Evolutionary conservation across 2,888 invertebrate species (phyloP).

Genomic region (Xanthia togata): DNA sequence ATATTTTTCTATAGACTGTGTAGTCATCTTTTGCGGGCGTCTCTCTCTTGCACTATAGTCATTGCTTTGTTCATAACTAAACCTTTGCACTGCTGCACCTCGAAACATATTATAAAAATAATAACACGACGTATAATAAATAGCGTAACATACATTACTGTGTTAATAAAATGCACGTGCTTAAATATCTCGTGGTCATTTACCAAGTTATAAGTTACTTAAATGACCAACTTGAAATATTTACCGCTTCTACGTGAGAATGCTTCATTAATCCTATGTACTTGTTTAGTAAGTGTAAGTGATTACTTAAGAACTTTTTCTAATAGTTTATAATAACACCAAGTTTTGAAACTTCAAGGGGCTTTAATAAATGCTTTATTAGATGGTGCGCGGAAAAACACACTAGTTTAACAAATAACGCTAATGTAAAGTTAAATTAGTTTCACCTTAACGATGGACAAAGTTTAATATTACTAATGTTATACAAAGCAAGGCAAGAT

Average conservation of each 20-base stretch:
- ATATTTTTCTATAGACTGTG: background rate
- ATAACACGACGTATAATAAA: background rate
- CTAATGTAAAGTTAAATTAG: slow-evolving; percentile 83
- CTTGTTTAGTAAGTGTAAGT: slow-evolving; percentile 46
- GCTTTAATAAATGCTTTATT: slow-evolving; percentile 81
- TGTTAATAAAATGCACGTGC: slow-evolving; percentile 19
- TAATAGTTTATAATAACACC: slow-evolving; percentile 77
- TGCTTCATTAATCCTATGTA: slow-evolving; percentile 41
- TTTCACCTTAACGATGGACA: slow-evolving; percentile 74
- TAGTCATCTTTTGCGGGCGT: background rate
- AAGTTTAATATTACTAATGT: slow-evolving; percentile 71
- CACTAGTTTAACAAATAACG: slow-evolving; percentile 80
- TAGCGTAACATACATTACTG: background rate
- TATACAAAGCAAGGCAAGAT: slow-evolving; percentile 40
- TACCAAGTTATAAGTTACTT: slow-evolving; percentile 16
- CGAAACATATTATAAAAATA: background rate
- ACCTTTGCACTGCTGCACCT: background rate
- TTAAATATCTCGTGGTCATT: slow-evolving; percentile 29
- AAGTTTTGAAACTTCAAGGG: slow-evolving; percentile 73
- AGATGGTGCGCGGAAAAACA: slow-evolving; percentile 74
- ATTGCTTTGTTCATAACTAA: background rate
- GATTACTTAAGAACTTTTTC: slow-evolving; percentile 70
- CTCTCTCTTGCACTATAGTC: background rate
- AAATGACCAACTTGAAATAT: slow-evolving; percentile 31
- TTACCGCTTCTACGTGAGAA: slow-evolving; percentile 43